Evolutionary conservation across 2,797 vertebrate species (phyloP).

Genomic region (Synanceia verrucosa): DNA sequence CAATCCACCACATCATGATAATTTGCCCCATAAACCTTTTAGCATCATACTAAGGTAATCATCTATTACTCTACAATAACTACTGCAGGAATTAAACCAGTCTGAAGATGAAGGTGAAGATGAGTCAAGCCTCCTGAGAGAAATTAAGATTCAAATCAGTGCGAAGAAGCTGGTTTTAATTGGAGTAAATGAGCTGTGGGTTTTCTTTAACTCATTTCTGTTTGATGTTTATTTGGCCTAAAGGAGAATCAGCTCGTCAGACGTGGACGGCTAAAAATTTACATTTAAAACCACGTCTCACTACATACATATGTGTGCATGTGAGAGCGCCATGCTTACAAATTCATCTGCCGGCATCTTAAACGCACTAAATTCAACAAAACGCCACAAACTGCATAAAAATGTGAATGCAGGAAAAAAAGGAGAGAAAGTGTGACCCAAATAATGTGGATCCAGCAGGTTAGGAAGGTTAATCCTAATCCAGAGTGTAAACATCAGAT

Average conservation of each 20-base stretch:
- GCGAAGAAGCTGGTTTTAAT: background rate
- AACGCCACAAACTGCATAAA: background rate
- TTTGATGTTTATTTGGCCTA: constrained; percentile 2
- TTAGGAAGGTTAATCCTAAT: constrained; percentile 58
- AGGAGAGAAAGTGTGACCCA: background rate
- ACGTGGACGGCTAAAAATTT: background rate
- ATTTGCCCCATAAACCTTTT: background rate
- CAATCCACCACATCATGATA: background rate
- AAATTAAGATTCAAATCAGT: background rate
- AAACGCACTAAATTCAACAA: constrained; percentile 1
- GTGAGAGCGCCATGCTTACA: background rate
- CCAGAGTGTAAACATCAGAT: constrained; percentile 53
- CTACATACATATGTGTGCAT: background rate
- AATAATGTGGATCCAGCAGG: constrained; percentile 20
- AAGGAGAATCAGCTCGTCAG: background rate
- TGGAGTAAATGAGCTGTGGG: background rate
- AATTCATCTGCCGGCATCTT: constrained; percentile 4
- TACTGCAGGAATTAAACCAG: too few relatives aligned
- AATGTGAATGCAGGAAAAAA: background rate
- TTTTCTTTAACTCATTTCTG: constrained; percentile 1
- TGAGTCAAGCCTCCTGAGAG: background rate
- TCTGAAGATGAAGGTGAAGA: background rate
- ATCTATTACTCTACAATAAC: background rate
- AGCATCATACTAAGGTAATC: background rate
- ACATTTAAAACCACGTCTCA: background rate